These are phyloP conservation scores for Sterrhoptilus dennistouni DNA, from an alignment of 2,113 vertebrate species.

Conservation along the genomic window DNA sequence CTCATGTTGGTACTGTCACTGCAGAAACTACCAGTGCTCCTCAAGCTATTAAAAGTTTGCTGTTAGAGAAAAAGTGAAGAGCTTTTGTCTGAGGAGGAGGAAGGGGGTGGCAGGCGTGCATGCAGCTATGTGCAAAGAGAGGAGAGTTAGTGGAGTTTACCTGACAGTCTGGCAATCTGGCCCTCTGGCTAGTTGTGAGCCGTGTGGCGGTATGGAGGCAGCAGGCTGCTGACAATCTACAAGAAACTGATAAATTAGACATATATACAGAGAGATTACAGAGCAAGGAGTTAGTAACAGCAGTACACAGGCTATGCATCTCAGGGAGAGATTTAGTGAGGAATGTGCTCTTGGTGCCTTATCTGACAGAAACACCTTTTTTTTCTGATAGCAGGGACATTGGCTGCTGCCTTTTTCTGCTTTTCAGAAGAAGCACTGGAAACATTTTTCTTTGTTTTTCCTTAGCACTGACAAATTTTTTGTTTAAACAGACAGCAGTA, in stretches of 20 bases:
- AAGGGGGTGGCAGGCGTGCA: constrained; percentile 2
- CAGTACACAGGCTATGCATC: constrained; percentile 36
- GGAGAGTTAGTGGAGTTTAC: constrained; percentile 79
- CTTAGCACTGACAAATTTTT: not conserved
- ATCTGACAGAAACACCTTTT: constrained; percentile 48
- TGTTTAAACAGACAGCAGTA: not conserved
- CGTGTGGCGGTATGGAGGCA: constrained; percentile 94
- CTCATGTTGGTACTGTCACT: not conserved
- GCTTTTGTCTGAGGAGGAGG: not conserved
- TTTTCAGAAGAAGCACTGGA: not conserved
- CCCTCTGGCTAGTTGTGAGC: constrained; percentile 92
- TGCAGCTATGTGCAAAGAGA: constrained; percentile 51
- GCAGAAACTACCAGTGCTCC: not conserved
- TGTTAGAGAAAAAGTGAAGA: not conserved
- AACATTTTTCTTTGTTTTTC: not conserved
- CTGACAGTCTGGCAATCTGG: constrained; percentile 85
- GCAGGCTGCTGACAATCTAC: constrained; percentile 99
- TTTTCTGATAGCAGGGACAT: not conserved
- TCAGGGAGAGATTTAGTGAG: constrained; percentile 78
- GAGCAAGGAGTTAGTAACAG: constrained; percentile 81
- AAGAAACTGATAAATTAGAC: constrained; percentile 99
- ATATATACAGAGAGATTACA: constrained; percentile 93
- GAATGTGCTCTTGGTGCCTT: constrained; percentile 53
- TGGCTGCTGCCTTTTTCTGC: not conserved
- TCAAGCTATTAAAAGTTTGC: not conserved